Evolutionary conservation across 2,797 vertebrate species (phyloP), one percentile per base, ranked within the genome.

Genomic region (Gastrophryne carolinensis): DNA sequence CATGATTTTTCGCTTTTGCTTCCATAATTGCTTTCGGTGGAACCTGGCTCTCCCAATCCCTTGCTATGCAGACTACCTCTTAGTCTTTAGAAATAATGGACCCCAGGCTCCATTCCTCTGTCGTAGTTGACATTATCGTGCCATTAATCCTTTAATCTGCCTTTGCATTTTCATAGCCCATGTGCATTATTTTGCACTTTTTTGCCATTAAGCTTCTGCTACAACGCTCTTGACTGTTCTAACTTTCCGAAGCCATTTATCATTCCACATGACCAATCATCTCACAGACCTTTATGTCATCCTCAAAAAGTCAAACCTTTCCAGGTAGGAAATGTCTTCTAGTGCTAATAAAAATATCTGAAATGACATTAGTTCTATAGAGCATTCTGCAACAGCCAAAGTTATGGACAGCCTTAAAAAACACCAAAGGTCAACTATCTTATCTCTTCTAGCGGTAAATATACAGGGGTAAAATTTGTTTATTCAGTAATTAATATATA

Each of bases 121-220:
- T 29, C 41, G 24, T 30, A 56, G 57, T 62, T 70, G 65, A 76
- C 65, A 75, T 69, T 61, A 75, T 75, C 24, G 44, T n/a, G 13
- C 44, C 66, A 76, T 76, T 62, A 76, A 76, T 69, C 57, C 73
- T 69, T 9, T 54, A 54, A 69, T 15, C 34, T 70, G 65, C 47
- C 49, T 54, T 54, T 44, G 17, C 47, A 60, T 63, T 69, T 76
- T 62, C 70, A 44, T 76, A 53, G 47, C 47, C 49, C 56, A 32
- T 37, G 57, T 63, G 34, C 35, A 37, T 70, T 56, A 63, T 62
- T 76, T 70, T 76, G 65, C 49, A 63, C 66, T 58, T 32, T 68
- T 74, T 56, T 50, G 53, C 37, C 39, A 70, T 70, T 76, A 26
- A 70, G 49, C 32, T 37, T 41, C 17, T 41, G 32, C 69, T 60